A percentile compares a stretch with the other conserved stretches of the same genome.
These are phyloP conservation scores for Eilema caniola DNA, from an alignment of 2,888 invertebrate genomes.

Conservation along the genomic window DNA sequence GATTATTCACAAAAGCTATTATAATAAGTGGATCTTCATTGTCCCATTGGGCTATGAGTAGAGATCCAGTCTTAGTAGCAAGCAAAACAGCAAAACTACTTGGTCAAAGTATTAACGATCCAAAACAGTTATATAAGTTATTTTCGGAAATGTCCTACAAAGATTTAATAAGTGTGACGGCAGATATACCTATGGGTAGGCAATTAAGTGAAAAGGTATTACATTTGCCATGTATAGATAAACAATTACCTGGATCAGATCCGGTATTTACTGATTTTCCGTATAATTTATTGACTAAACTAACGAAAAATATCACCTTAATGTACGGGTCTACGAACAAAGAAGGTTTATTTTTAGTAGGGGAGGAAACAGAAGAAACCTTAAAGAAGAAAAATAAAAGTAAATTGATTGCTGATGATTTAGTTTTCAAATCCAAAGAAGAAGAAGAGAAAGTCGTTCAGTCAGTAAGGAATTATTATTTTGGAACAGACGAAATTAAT, in stretches of 20 bases:
- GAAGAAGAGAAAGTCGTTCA: constrained; percentile 56
- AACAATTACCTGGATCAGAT: constrained; percentile 64
- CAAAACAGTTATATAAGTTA: constrained; percentile 69
- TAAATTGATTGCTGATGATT: constrained; percentile 73
- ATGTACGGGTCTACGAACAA: constrained; percentile 71
- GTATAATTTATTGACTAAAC: constrained; percentile 65
- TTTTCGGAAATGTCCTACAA: constrained; percentile 61
- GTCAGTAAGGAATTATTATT: constrained; percentile 74
- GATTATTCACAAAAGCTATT: constrained; percentile 73
- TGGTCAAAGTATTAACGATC: constrained; percentile 67
- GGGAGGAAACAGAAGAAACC: constrained; percentile 52
- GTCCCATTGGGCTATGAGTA: constrained; percentile 71
- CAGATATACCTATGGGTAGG: constrained; percentile 62
- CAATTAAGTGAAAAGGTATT: constrained; percentile 55
- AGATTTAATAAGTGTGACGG: constrained; percentile 60
- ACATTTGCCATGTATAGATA: constrained; percentile 72
- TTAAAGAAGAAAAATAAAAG: constrained; percentile 58
- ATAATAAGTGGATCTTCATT: constrained; percentile 75
- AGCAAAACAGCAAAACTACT: constrained; percentile 67
- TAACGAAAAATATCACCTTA: constrained; percentile 62
- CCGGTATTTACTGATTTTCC: constrained; percentile 70
- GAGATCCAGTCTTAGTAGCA: constrained; percentile 69
- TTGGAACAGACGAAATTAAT: constrained; percentile 75
- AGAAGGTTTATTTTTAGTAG: constrained; percentile 66
- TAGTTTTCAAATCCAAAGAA: constrained; percentile 64